Evolutionary conservation across 2,113 vertebrate genomes (phyloP).

Genomic region (Istiophorus platypterus): DNA sequence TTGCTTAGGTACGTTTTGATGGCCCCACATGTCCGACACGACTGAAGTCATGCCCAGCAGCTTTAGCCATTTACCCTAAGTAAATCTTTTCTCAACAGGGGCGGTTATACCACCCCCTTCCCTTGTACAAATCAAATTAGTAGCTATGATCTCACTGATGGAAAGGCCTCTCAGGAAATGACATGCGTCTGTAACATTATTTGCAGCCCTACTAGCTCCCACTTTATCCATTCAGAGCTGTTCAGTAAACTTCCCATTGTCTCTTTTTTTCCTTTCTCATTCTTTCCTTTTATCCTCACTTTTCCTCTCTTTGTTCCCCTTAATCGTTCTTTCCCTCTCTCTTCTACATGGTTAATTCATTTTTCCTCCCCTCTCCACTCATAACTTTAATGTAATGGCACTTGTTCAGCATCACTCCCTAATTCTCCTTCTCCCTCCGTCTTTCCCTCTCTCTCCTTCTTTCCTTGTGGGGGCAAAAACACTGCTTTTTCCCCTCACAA

Average conservation of each 20-base stretch:
- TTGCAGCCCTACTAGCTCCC: constrained; percentile 56
- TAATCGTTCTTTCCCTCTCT: constrained; percentile 6
- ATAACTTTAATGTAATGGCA: constrained; percentile 62
- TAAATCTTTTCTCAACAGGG: constrained; percentile 47
- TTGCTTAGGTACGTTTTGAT: background rate
- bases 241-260: constrained; percentile 32
- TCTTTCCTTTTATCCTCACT: background rate
- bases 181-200: constrained; percentile 60
- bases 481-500: constrained; percentile 74
- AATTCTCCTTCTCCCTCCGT: constrained; percentile 49
- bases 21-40: constrained; percentile 6
- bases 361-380: constrained; percentile 17
- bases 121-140: constrained; percentile 69
- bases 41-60: constrained; percentile 13
- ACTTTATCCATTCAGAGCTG: constrained; percentile 40
- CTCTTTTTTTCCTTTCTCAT: background rate
- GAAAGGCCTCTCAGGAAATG: constrained; percentile 72
- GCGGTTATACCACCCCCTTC: constrained; percentile 27
- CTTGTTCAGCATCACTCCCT: constrained; percentile 49
- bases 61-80: constrained; percentile 21
- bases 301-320: background rate
- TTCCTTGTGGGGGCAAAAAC: constrained; percentile 56
- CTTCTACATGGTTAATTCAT: constrained; percentile 16
- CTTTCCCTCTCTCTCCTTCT: constrained; percentile 53
- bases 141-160: constrained; percentile 66